Base-by-base conservation (phyloP, 30 jellyfish, hydroid and myxozoan genomes). In the Catostylus mosaicus region DNA sequence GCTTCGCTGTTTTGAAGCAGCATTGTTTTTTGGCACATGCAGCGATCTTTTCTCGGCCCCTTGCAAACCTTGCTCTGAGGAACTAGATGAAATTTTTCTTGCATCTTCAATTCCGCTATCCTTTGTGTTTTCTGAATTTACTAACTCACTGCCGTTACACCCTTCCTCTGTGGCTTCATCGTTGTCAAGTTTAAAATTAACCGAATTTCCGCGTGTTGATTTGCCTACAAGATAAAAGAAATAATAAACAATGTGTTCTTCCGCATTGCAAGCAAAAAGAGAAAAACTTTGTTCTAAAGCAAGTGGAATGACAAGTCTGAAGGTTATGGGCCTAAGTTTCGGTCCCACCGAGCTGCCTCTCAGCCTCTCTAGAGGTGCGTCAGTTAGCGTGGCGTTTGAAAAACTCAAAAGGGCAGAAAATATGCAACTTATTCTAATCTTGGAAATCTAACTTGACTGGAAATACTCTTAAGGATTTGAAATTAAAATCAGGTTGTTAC, bases 111-210 rank as follows among this genome's bases (percentile, higher is more conserved):
- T 52, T 16, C 67, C 67, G 19, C 67, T 52, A 52, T n/a, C 22
- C 19, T n/a, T 52, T 52, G 67, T n/a, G 19, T 9, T 52, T 52
- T 52, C 29, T 29, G 57, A 11, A 0, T 30, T 36, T 33, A 22
- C 23, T 35, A 12, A 38, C n/a, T 69, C 38, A 18, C 36, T 29
- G 16, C 27, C 20, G 19, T 69, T 43, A 48, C 38, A 11, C 24
- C 59, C 29, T 6, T 32, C 52, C 12, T 10, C n/a, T n/a, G 43
- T n/a, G 11, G 46, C 71, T 6, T 22, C 73, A 24, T 29, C 71
- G 4, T 62, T 75, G 16, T 78, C 80, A 12, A 46, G 37, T 60
- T 78, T 38, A 37, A 62, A 43, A 70, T 80, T 67, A 18, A 48
- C 76, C 24, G 83, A 80, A 67, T 80, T 67, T n/a, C 47, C 62